phyloP scores from a whole-genome alignment of 2,113 vertebrate genomes.

The Trematocara nigrifrons region DNA sequence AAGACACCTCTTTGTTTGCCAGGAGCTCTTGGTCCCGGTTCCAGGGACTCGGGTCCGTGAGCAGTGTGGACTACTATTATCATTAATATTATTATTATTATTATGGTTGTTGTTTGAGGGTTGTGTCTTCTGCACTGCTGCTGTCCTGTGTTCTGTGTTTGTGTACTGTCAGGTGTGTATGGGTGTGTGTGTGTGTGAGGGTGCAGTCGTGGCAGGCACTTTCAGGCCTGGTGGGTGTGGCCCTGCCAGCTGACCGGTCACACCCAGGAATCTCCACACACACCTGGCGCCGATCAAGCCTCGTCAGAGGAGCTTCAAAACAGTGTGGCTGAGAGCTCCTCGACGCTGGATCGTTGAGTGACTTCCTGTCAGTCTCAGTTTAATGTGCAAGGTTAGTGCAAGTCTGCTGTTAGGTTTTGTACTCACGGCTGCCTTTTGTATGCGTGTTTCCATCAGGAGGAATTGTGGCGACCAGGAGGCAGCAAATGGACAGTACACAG shows the following conservation, averaged over 20 bases:
- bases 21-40: neutral
- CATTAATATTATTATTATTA: neutral
- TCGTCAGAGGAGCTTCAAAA: no score
- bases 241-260: neutral
- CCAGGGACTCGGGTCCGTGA: neutral
- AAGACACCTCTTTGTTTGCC: neutral
- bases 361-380: neutral
- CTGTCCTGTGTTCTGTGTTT: neutral
- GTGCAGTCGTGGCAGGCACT: neutral
- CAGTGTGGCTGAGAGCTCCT: no score
- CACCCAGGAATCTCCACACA: neutral
- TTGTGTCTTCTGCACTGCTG: neutral
- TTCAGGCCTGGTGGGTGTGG: neutral
- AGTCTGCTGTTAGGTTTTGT: neutral
- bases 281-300: no score
- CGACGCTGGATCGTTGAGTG: rapidly evolving
- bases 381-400: neutral
- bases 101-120: neutral
- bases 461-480: neutral
- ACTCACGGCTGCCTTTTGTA: neutral
- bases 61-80: neutral
- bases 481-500: rapidly evolving
- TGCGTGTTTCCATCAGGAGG: rapidly evolving
- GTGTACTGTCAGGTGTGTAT: neutral
- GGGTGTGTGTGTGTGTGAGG: neutral